Conservation (phyloP, 2,113 vertebrate genomes). For the Fulica atra region DNA sequence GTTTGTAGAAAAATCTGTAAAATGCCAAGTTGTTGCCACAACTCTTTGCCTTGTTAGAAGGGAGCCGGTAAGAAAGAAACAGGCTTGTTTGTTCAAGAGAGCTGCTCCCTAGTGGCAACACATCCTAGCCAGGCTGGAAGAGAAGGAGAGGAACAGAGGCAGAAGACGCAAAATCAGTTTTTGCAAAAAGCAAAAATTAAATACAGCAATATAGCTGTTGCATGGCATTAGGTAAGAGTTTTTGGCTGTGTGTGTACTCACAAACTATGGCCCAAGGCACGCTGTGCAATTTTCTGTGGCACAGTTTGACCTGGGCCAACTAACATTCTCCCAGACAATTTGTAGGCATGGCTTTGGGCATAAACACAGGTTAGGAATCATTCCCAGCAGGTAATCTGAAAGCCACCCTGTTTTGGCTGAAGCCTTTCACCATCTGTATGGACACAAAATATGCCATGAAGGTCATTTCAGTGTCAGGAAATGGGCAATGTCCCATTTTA, state of each 20-base stretch:
- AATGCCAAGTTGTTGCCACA: neutral
- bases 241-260: neutral
- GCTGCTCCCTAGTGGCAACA: neutral
- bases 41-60: neutral
- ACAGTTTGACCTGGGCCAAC: neutral
- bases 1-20: neutral
- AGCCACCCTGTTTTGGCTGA: neutral
- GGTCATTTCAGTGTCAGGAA: neutral
- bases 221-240: neutral
- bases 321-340: neutral
- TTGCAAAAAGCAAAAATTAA: neutral
- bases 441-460: neutral
- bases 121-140: neutral
- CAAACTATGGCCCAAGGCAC: fast-evolving
- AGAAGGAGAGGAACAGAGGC: neutral
- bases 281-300: neutral
- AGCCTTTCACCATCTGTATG: neutral
- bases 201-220: neutral
- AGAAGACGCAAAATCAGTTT: neutral
- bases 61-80: neutral
- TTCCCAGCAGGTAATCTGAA: neutral
- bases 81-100: neutral
- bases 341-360: fast-evolving
- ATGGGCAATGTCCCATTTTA: neutral
- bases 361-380: neutral